Percentiles rank a stretch among this genome's conserved stretches.
phyloP scores from a whole-genome alignment of 2,113 vertebrate genomes.

The Microtus ochrogaster region DNA sequence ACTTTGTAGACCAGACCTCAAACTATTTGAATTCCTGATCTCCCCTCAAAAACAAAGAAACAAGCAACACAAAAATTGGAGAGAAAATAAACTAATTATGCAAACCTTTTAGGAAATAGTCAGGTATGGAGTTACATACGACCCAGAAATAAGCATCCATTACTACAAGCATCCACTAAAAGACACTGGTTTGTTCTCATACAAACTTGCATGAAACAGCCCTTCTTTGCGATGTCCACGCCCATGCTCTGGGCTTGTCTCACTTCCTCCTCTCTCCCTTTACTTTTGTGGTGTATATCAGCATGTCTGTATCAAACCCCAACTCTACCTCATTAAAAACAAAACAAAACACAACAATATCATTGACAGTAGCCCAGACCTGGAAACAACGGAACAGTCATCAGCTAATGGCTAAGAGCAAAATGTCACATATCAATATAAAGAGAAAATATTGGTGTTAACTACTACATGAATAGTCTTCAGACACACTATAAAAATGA shows the following conservation, averaged over 20 bases:
- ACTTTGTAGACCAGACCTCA: neutral
- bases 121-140: neutral
- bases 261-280: neutral
- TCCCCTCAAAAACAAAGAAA: neutral
- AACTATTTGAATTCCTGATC: neutral
- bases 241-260: neutral
- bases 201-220: neutral
- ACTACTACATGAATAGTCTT: neutral
- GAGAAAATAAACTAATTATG: neutral
- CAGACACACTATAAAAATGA: neutral
- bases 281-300: neutral
- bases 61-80: neutral
- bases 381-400: neutral
- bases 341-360: neutral
- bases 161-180: neutral
- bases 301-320: neutral
- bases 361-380: neutral
- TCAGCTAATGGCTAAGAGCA: neutral
- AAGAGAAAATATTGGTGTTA: neutral
- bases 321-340: neutral
- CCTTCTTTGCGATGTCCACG: neutral
- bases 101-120: neutral
- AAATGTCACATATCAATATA: neutral
- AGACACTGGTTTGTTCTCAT: neutral
- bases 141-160: neutral